Conservation (phyloP, 2,888 invertebrate genomes). For the Archips xylosteana region DNA sequence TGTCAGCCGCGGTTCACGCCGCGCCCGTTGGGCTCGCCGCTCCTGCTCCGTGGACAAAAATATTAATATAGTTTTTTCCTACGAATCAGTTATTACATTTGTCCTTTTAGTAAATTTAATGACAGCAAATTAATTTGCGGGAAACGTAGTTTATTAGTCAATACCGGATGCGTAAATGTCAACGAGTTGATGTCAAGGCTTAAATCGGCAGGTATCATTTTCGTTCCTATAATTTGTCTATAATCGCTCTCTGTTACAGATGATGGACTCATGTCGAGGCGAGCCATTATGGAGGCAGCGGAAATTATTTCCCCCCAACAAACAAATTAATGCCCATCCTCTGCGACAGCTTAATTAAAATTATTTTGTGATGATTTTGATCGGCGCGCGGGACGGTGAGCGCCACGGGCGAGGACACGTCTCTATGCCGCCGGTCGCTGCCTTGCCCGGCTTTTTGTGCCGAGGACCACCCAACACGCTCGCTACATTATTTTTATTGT, state of each 20-base stretch:
- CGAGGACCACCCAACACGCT: constrained; percentile 81
- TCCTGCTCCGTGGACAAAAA: constrained; percentile 15
- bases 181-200: not conserved
- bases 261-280: constrained; percentile 25
- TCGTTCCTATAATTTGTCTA: constrained; percentile 33
- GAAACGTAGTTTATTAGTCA: not conserved
- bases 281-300: constrained; percentile 24
- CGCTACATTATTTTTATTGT: constrained; percentile 83
- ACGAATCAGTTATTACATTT: not conserved
- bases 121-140: not conserved
- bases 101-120: not conserved
- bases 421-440: constrained; percentile 64
- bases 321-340: constrained; percentile 39
- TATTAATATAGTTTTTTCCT: not conserved
- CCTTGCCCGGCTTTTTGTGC: constrained; percentile 65
- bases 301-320: constrained; percentile 37
- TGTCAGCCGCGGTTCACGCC: constrained; percentile 49
- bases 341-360: constrained; percentile 42
- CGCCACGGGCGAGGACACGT: constrained; percentile 48
- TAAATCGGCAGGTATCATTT: constrained; percentile 20
- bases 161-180: constrained; percentile 5
- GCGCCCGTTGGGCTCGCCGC: constrained; percentile 40
- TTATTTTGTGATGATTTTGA: constrained; percentile 42
- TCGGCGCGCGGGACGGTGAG: constrained; percentile 26
- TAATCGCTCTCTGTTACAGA: constrained; percentile 27